Base-by-base conservation (phyloP, 2,113 vertebrate species). In the Oplegnathus fasciatus region DNA sequence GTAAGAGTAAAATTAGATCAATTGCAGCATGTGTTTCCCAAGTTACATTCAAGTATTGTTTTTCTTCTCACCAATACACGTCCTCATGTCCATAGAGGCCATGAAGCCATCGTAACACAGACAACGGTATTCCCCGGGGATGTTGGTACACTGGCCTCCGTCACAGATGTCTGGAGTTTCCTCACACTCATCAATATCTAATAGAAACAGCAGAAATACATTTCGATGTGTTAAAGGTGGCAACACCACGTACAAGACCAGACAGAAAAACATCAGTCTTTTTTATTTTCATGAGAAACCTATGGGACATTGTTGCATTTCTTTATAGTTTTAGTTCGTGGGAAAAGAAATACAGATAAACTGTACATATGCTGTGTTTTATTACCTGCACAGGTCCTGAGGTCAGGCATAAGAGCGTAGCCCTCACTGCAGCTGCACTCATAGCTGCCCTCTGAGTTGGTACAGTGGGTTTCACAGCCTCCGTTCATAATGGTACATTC, bases 391-490 rank as follows among this genome's bases (percentile, higher is more conserved):
- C 98, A 99, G 0, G 96, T 97, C 68, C 97, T 95, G 89, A 97
- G 96, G 84, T 98, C 96, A 0, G 97, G 97, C 97, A 98, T 97
- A 28, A 98, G 93, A 0, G 95, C 96, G 0, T 98, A 98, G 50
- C 98, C 97, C 3, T 96, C 97, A 0, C 96, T 95, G 20, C 98
- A 99, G 95, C 97, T 96, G 91, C 97, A 99, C 81, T 95, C 96
- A 3, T 97, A 99, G 95, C 97, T 98, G 67, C 98, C 98, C 88
- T 99, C 96, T 0, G 97, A 98, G 95, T 99, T 99, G 82, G 97
- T 94, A 34, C 97, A 99, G 91, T 96, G 97, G 0, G 95, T 96
- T 46, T 97, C 97, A 30, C 98, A 99, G 73, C 98, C 97, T 0
- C 97, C 97, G 1, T 98, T 99, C 96, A 95, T 96, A 40, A 97